Percentiles rank a stretch among this genome's conserved stretches.
phyloP scores from a whole-genome alignment of 92 coral and sea anemone genomes.

The Montipora capitata region DNA sequence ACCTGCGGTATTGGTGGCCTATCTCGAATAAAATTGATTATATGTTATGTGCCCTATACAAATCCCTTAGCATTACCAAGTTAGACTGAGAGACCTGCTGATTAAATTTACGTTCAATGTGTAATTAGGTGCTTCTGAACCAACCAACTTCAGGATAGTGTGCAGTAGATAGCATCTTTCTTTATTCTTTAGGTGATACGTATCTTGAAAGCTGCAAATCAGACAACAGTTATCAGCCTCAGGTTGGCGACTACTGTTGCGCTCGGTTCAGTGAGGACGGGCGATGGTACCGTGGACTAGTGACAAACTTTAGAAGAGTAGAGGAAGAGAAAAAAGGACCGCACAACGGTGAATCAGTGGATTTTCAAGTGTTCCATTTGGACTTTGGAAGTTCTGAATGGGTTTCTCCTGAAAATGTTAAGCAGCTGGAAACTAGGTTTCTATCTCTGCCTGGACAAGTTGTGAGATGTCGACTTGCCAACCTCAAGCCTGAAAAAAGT shows the following conservation, averaged over 20 bases:
- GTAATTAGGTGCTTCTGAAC: too few species aligned
- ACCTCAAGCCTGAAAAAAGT: slow-evolving; percentile 74
- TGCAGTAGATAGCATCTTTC: not conserved
- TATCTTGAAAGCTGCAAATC: slow-evolving; percentile 16
- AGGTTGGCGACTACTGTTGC: slow-evolving; percentile 90
- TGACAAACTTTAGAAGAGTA: slow-evolving; percentile 59
- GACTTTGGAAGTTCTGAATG: slow-evolving; percentile 94
- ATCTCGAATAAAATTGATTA: too few species aligned
- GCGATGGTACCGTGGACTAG: slow-evolving; percentile 92
- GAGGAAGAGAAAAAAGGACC: slow-evolving; percentile 26
- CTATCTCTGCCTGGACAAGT: slow-evolving; percentile 94
- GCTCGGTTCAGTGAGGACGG: slow-evolving; percentile 89
- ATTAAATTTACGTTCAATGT: too few species aligned
- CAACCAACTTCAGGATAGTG: too few species aligned
- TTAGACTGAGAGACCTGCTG: too few species aligned
- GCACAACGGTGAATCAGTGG: slow-evolving; percentile 17
- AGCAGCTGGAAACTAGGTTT: slow-evolving; percentile 84
- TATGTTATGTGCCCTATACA: too few species aligned
- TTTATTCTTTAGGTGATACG: slow-evolving; percentile 1
- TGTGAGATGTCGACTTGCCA: slow-evolving; percentile 90
- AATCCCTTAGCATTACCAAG: too few species aligned
- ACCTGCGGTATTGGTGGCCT: too few species aligned
- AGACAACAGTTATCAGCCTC: slow-evolving; percentile 34
- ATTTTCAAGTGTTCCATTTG: slow-evolving; percentile 85
- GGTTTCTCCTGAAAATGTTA: slow-evolving; percentile 74